Percentiles rank a stretch among this genome's conserved stretches.
Conservation (phyloP, 2,888 invertebrate species). For the Agrilus cyanescens region DNA sequence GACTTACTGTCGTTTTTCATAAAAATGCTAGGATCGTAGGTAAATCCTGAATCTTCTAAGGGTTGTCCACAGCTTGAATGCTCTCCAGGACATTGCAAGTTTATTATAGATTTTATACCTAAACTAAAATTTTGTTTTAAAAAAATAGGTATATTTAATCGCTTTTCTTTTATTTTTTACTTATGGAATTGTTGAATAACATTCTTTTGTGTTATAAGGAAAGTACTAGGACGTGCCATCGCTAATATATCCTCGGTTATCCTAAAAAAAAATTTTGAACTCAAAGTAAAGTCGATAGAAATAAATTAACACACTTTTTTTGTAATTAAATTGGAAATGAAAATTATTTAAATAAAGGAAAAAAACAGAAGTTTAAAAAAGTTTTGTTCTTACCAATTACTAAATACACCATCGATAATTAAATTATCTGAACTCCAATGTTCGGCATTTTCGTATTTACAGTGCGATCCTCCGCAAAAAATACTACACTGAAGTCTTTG, state of each 20-base stretch:
- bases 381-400: conserved; percentile 58
- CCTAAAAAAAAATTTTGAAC: conserved; percentile 43
- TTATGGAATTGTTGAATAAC: conserved; percentile 70
- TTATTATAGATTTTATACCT: conserved; percentile 73
- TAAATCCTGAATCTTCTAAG: conserved; percentile 65
- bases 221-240: conserved; percentile 76
- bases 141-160: background rate
- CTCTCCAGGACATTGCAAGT: conserved; percentile 74
- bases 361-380: background rate
- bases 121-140: conserved; percentile 38
- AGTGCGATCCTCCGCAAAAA: conserved; percentile 73
- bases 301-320: background rate
- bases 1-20: conserved; percentile 74
- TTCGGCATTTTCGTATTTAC: conserved; percentile 65
- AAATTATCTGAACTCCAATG: conserved; percentile 47
- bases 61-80: conserved; percentile 77
- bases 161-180: conserved; percentile 26
- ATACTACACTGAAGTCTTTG: conserved; percentile 64
- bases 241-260: conserved; percentile 79
- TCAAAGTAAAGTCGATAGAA: background rate
- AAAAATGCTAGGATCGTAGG: conserved; percentile 71
- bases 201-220: conserved; percentile 59
- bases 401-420: conserved; percentile 71
- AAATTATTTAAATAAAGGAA: conserved; percentile 6
- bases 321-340: background rate